Percentiles rank a stretch among this genome's conserved stretches.
Evolutionary conservation across 1,140 invertebrate genomes (phyloP).

Genomic region (Zelostemma sp.): DNA sequence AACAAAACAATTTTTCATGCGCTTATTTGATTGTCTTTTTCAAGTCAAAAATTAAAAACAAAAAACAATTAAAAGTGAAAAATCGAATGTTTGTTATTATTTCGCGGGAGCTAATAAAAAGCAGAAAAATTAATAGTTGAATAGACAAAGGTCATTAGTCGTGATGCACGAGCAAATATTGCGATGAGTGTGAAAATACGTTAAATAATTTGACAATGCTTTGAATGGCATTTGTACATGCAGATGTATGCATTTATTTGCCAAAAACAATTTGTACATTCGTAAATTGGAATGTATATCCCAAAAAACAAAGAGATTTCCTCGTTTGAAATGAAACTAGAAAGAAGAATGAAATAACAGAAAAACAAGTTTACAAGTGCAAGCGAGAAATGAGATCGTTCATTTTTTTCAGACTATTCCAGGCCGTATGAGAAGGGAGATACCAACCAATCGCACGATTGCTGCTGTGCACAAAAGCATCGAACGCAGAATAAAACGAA

Average conservation of each 20-base stretch:
- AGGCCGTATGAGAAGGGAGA: constrained; percentile 17
- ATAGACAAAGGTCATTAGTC: no score
- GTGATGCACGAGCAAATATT: no score
- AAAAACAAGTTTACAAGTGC: constrained; percentile 33
- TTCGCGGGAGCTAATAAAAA: no score
- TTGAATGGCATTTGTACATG: not conserved
- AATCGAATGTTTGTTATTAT: no score
- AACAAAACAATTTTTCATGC: no score
- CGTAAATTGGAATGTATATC: constrained; percentile 43
- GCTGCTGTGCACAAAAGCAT: constrained; percentile 57
- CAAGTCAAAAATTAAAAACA: no score
- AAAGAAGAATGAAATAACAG: constrained; percentile 43
- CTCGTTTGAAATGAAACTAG: constrained; percentile 42
- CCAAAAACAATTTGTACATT: constrained; percentile 40
- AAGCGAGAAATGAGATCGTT: constrained; percentile 41
- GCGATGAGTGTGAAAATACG: no score
- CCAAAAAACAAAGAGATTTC: constrained; percentile 41
- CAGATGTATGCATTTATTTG: constrained; percentile 17
- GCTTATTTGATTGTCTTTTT: no score
- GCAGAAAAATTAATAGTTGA: no score
- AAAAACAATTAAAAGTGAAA: no score
- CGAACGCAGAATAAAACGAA: constrained; percentile 58
- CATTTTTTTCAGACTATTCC: constrained; percentile 39
- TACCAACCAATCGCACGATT: constrained; percentile 56
- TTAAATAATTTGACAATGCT: not conserved